These are phyloP conservation scores for Plusia festucae DNA, from an alignment of 2,888 invertebrate species.

Conservation along the genomic window DNA sequence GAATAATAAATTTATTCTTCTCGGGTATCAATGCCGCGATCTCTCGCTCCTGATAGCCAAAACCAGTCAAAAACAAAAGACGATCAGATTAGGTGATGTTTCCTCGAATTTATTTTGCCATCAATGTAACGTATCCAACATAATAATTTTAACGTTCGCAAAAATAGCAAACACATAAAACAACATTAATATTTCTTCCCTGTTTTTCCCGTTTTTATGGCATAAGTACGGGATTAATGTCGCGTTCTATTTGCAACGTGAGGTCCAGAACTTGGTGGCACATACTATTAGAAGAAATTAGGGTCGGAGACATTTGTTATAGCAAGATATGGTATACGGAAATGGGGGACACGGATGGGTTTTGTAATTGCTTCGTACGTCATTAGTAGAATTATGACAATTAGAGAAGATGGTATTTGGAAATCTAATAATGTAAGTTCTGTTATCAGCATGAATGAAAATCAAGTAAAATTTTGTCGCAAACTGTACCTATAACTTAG, in stretches of 20 bases:
- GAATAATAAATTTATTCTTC: not conserved
- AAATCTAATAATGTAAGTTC: too few relatives aligned
- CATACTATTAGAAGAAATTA: conserved; percentile 57
- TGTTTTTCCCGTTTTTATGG: conserved; percentile 56
- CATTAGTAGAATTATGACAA: conserved; percentile 21
- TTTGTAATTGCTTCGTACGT: conserved; percentile 43
- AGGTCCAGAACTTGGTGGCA: conserved; percentile 29
- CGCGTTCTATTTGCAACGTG: conserved; percentile 34
- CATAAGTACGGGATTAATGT: conserved; percentile 54
- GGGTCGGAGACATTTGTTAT: conserved; percentile 51
- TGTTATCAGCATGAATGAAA: too few relatives aligned
- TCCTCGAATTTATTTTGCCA: not conserved
- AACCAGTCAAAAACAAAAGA: not conserved
- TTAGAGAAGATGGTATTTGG: conserved; percentile 1
- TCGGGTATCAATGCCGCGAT: not conserved
- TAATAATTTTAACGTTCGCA: conserved; percentile 30
- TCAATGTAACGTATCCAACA: not conserved
- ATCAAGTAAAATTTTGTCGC: too few relatives aligned
- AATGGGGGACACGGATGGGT: conserved; percentile 20
- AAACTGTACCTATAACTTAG: too few relatives aligned
- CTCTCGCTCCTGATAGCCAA: not conserved
- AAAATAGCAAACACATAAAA: conserved; percentile 41
- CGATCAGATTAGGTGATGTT: not conserved
- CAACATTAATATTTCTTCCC: conserved; percentile 48
- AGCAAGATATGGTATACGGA: conserved; percentile 48